Evolutionary conservation across 92 coral and sea anemone species (phyloP).

Genomic region (Heliopora coerulea): DNA sequence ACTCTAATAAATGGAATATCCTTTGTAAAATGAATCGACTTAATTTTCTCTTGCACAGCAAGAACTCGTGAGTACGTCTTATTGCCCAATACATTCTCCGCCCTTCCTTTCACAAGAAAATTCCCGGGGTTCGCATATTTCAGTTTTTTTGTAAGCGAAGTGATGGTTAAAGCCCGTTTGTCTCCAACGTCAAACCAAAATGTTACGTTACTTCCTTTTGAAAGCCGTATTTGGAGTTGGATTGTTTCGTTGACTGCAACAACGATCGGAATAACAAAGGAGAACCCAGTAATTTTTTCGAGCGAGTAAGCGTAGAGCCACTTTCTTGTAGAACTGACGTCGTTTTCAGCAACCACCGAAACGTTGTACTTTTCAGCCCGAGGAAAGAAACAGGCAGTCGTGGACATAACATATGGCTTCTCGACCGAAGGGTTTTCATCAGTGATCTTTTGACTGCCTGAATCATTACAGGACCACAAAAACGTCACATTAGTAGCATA

Average conservation of each 20-base stretch:
- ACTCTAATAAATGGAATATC: not conserved
- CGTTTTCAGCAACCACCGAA: constrained; percentile 61
- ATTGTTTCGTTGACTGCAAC: constrained; percentile 53
- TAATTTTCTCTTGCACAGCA: constrained; percentile 5
- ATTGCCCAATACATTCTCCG: constrained; percentile 11
- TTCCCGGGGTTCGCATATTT: not conserved
- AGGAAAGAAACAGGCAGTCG: constrained; percentile 12
- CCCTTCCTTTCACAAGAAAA: constrained; percentile 13
- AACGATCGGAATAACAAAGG: constrained; percentile 39
- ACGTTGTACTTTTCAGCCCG: constrained; percentile 47
- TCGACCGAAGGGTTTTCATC: not conserved
- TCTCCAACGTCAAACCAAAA: constrained; percentile 59
- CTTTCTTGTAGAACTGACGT: constrained; percentile 57
- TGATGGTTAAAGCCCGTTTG: not conserved
- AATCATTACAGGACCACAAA: not conserved
- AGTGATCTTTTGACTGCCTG: not conserved
- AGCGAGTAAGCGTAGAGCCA: constrained; percentile 58
- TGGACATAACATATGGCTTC: not conserved
- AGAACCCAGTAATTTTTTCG: constrained; percentile 63
- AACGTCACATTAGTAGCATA: constrained; percentile 21
- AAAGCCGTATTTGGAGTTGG: constrained; percentile 23
- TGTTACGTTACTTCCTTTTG: constrained; percentile 64
- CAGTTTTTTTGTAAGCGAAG: not conserved
- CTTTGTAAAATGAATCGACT: not conserved
- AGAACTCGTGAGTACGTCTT: not conserved